Evolutionary conservation across 2,888 invertebrate genomes (phyloP).

Genomic region (Eledona agricola): DNA sequence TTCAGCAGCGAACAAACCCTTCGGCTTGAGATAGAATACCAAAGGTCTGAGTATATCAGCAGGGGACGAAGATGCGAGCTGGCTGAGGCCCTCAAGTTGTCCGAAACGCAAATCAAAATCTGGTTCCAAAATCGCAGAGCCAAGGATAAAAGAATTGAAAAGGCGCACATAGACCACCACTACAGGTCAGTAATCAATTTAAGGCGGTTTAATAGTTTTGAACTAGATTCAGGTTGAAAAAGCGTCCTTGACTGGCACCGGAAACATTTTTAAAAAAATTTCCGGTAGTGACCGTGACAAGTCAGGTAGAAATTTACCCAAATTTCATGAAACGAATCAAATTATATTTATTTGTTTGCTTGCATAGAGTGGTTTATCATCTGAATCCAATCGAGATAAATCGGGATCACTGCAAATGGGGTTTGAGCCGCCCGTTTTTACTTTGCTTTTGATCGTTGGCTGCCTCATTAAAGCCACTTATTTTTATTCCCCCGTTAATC

Average conservation of each 20-base stretch:
- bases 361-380: too few species aligned
- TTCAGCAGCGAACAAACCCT: slow-evolving; percentile 94
- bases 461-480: slow-evolving; percentile 6
- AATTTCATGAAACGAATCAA: too few species aligned
- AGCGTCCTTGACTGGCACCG: too few species aligned
- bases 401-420: too few species aligned
- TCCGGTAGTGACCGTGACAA: too few species aligned
- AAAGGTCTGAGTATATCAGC: slow-evolving; percentile 91
- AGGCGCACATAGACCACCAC: slow-evolving; percentile 94
- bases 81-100: slow-evolving; percentile 73
- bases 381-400: too few species aligned
- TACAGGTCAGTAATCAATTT: slow-evolving; percentile 74
- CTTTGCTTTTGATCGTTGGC: slow-evolving; percentile 8
- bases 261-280: too few species aligned
- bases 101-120: slow-evolving; percentile 87
- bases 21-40: slow-evolving; percentile 89
- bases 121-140: slow-evolving; percentile 96
- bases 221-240: too few species aligned
- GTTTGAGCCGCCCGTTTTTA: slow-evolving; percentile 13
- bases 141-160: slow-evolving; percentile 95
- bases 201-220: too few species aligned
- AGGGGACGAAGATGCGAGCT: slow-evolving; percentile 83
- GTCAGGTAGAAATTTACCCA: too few species aligned
- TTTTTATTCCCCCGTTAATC: slow-evolving; percentile 18
- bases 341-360: too few species aligned